phyloP scores from a whole-genome alignment of 2,113 vertebrate genomes.

The Actenoides lindsayi region DNA sequence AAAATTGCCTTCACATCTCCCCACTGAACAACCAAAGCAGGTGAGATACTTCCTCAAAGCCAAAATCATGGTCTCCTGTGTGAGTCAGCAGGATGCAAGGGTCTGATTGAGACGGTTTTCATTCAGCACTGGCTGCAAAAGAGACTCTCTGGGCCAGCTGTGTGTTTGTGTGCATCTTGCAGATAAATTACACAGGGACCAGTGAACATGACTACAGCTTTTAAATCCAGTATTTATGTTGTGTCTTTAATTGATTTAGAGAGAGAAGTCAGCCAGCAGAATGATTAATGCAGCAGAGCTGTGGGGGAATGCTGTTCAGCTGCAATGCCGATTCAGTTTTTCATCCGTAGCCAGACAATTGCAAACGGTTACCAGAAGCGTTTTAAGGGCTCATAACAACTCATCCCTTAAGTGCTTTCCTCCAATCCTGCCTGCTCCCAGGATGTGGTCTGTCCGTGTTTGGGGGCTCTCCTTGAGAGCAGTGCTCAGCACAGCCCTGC shows the following conservation, averaged over 20 bases:
- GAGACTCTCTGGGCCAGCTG: neutral
- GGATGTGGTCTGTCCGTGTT: fast-evolving
- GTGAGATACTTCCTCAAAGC: neutral
- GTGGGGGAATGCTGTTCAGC: neutral
- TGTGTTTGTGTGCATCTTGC: slow-evolving; percentile 13
- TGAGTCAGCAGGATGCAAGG: neutral
- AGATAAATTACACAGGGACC: slow-evolving; percentile 16
- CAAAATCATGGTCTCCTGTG: fast-evolving
- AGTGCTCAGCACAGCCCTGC: neutral
- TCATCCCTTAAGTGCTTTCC: neutral
- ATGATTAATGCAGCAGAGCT: slow-evolving; percentile 14
- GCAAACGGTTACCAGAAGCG: neutral
- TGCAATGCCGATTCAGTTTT: neutral
- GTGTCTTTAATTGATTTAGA: slow-evolving; percentile 32
- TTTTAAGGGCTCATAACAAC: neutral
- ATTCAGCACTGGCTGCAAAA: fast-evolving
- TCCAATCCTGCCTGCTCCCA: neutral
- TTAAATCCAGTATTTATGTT: slow-evolving; percentile 54
- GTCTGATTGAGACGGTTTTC: neutral
- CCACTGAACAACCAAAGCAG: neutral
- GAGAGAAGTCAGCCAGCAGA: slow-evolving; percentile 19
- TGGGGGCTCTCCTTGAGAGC: neutral
- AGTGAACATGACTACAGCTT: slow-evolving; percentile 30
- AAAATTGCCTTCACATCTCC: neutral
- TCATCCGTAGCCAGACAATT: neutral